Evolutionary conservation across 2,797 vertebrate genomes (phyloP).

Genomic region (Xenops minutus): DNA sequence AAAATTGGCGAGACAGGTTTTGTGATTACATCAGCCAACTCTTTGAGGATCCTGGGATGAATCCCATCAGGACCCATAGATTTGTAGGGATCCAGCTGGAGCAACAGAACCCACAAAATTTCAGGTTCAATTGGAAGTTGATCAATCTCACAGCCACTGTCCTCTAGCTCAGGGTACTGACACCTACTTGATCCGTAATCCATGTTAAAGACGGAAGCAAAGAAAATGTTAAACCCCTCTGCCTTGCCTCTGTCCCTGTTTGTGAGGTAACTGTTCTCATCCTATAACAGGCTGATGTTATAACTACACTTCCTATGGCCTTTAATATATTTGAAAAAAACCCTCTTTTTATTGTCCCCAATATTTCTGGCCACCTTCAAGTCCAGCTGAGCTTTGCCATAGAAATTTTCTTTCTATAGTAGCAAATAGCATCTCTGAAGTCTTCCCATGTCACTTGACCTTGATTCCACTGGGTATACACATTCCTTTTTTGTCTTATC

Average conservation of each 20-base stretch:
- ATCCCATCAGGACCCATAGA: background rate
- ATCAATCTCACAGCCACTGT: background rate
- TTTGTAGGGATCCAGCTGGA: background rate
- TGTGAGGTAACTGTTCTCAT: background rate
- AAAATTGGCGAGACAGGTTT: background rate
- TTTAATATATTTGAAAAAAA: background rate
- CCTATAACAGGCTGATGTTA: background rate
- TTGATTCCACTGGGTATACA: background rate
- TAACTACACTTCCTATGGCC: background rate
- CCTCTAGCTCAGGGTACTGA: background rate
- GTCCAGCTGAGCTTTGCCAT: background rate
- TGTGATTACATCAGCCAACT: too few relatives aligned
- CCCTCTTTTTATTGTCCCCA: background rate
- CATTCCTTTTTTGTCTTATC: background rate
- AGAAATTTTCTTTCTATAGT: background rate
- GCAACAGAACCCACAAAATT: background rate
- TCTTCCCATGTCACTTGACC: background rate
- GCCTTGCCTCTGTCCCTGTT: background rate
- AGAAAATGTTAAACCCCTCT: background rate
- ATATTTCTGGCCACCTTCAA: background rate
- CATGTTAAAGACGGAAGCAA: background rate
- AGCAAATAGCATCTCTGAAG: background rate
- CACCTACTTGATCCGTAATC: background rate
- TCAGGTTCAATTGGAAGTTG: background rate
- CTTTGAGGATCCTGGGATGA: background rate